These are phyloP conservation scores for Esox niger DNA, from an alignment of 2,113 vertebrate species.

Conservation along the genomic window DNA sequence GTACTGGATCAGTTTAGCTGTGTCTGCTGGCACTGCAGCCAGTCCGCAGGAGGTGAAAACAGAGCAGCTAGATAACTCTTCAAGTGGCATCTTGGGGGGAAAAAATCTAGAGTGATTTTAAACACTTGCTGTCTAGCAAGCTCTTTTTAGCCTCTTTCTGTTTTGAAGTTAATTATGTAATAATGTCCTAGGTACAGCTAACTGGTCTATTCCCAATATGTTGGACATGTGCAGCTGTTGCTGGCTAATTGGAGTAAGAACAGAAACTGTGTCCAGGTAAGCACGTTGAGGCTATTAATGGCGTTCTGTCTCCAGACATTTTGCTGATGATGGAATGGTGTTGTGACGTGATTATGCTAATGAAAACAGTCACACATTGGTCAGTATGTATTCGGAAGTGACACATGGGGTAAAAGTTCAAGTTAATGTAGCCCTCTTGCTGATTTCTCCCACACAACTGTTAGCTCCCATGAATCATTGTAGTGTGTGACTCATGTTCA, in stretches of 20 bases:
- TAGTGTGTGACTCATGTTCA: background rate
- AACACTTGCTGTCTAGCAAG: background rate
- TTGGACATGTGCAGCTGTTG: background rate
- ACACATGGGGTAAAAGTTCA: background rate
- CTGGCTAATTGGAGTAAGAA: background rate
- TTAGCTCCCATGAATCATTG: background rate
- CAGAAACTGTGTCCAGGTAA: background rate
- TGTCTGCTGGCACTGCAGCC: background rate
- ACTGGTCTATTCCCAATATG: background rate
- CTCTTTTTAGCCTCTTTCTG: background rate
- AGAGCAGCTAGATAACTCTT: constrained; percentile 3
- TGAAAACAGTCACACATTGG: background rate
- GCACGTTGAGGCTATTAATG: background rate
- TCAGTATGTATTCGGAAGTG: background rate
- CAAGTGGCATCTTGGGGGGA: background rate
- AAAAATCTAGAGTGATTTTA: background rate
- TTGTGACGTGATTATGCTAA: background rate
- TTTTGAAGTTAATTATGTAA: background rate
- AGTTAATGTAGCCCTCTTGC: background rate
- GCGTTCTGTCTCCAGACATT: background rate
- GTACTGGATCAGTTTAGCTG: background rate
- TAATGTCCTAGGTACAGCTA: background rate
- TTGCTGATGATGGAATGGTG: background rate
- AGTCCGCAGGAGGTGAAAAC: background rate
- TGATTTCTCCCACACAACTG: background rate